Evolutionary conservation across 2,797 vertebrate genomes (phyloP).

Genomic region (Loris lydekkerianus): DNA sequence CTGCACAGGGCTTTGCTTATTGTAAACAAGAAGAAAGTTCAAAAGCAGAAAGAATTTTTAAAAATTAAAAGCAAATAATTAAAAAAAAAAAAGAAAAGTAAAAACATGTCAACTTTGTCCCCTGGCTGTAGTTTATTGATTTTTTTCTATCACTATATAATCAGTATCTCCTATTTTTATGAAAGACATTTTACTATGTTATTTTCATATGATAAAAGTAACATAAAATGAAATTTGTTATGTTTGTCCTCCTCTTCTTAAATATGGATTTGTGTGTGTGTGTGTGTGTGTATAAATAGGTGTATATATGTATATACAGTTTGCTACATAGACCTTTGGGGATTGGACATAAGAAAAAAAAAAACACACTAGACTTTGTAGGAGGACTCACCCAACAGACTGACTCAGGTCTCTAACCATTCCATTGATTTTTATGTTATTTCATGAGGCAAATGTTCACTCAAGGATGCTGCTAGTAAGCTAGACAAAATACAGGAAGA

Average conservation of each 20-base stretch:
- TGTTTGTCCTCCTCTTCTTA: background rate
- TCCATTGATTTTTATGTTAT: background rate
- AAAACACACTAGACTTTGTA: background rate
- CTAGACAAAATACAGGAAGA: background rate
- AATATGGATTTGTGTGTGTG: background rate
- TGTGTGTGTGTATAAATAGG: background rate
- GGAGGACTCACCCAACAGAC: background rate
- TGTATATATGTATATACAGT: background rate
- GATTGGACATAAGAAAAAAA: conserved; percentile 17
- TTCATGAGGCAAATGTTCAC: background rate
- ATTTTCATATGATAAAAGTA: conserved; percentile 7
- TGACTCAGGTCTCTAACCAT: background rate
- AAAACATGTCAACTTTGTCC: background rate
- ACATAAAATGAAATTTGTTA: background rate
- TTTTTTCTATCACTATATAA: background rate
- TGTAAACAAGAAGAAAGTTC: conserved; percentile 6
- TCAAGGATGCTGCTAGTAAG: no score
- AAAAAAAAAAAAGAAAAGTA: background rate
- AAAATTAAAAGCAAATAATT: background rate
- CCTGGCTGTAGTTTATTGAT: background rate
- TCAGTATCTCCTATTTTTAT: background rate
- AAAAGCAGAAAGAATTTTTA: background rate
- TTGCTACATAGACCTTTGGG: background rate
- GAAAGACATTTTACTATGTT: background rate
- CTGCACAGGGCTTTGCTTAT: background rate